phyloP scores from a whole-genome alignment of 2,113 vertebrate genomes.

The Panthera uncia region DNA sequence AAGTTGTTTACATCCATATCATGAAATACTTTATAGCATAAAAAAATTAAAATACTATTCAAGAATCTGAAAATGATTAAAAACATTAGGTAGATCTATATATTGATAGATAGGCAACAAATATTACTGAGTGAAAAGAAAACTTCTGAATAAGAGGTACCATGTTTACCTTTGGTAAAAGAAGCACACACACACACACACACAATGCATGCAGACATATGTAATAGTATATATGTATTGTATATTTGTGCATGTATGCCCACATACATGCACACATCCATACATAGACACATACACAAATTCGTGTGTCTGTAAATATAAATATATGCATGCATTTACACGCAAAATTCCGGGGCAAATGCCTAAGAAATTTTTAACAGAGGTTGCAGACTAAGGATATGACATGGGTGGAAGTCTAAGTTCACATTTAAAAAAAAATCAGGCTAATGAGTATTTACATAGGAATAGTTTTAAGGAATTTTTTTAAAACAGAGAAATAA shows the following conservation, averaged over 20 bases:
- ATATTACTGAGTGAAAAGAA: not conserved
- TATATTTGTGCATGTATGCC: not conserved
- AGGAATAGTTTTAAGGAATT: not conserved
- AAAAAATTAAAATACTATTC: not conserved
- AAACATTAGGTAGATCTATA: not conserved
- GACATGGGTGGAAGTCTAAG: not conserved
- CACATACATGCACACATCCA: not conserved
- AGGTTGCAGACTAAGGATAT: not conserved
- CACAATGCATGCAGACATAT: rapidly evolving
- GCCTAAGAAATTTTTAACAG: not conserved
- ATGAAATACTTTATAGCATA: not conserved
- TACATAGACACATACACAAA: not conserved
- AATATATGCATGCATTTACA: not conserved
- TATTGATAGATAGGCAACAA: not conserved
- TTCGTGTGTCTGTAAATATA: not conserved
- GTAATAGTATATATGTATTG: not conserved
- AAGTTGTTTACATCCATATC: not conserved
- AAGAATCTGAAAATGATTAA: not conserved
- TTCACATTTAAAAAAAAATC: not conserved
- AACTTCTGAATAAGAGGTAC: not conserved
- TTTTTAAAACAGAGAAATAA: not conserved
- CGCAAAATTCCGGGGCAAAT: not conserved
- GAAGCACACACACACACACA: not conserved
- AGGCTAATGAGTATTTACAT: not conserved
- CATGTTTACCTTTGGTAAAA: not conserved